Evolutionary conservation across 2,797 vertebrate genomes (phyloP).

Genomic region (Pangasius krempfi): DNA sequence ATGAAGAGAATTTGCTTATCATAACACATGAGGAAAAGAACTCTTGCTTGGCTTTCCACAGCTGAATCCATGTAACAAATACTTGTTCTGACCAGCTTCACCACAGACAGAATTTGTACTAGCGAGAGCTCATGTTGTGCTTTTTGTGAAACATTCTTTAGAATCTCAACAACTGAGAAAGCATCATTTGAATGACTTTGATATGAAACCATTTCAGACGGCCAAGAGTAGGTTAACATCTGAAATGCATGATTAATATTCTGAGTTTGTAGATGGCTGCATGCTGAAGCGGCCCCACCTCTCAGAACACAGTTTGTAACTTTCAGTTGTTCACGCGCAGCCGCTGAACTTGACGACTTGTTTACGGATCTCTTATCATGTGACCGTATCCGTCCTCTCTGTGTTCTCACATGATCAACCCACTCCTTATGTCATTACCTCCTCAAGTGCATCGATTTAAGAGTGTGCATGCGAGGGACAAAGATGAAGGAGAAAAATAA

Average conservation of each 20-base stretch:
- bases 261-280: background rate
- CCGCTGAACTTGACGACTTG: background rate
- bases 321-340: background rate
- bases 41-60: slow-evolving; percentile 26
- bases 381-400: slow-evolving; percentile 1
- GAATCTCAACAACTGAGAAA: background rate
- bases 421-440: slow-evolving; percentile 42
- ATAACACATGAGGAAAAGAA: slow-evolving; percentile 42
- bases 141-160: background rate
- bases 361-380: background rate
- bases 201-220: background rate
- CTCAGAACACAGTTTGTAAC: background rate
- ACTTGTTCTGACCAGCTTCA: slow-evolving; percentile 29
- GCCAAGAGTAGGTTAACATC: background rate
- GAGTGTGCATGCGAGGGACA: slow-evolving; percentile 5
- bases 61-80: slow-evolving; percentile 37
- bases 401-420: slow-evolving; percentile 30
- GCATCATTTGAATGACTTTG: background rate
- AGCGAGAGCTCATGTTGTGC: background rate
- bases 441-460: slow-evolving; percentile 38
- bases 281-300: background rate
- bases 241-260: background rate
- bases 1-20: slow-evolving; percentile 44
- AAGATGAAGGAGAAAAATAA: slow-evolving; percentile 38
- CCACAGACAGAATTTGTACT: slow-evolving; percentile 8